Evolutionary conservation across 2,888 invertebrate genomes (phyloP).

Genomic region (Orthosia incerta): DNA sequence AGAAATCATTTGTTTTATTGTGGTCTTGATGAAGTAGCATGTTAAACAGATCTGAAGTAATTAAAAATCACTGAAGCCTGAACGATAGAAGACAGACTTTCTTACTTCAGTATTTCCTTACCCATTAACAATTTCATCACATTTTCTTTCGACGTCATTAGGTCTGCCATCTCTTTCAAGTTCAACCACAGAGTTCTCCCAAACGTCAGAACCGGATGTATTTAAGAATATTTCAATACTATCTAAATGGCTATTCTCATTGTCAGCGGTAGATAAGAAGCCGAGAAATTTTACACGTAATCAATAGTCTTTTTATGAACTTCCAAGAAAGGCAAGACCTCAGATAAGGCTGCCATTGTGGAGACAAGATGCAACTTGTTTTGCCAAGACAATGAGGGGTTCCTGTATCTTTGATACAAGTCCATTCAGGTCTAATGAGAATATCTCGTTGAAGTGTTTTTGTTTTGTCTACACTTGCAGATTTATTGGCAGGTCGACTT

Average conservation of each 20-base stretch:
- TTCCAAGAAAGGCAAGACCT: constrained; percentile 59
- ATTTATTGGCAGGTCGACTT: constrained; percentile 20
- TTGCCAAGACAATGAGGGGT: constrained; percentile 52
- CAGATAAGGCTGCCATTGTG: constrained; percentile 62
- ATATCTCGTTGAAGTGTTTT: constrained; percentile 33
- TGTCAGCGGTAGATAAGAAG: constrained; percentile 65
- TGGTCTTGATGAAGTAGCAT: constrained; percentile 16
- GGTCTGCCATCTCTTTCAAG: not conserved
- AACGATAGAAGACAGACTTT: not conserved
- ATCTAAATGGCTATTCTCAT: constrained; percentile 44
- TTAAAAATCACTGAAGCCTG: constrained; percentile 15
- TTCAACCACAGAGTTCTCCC: constrained; percentile 14
- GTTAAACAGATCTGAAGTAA: constrained; percentile 7
- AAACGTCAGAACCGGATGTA: constrained; percentile 38
- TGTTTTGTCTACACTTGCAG: constrained; percentile 7
- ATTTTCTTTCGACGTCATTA: not conserved
- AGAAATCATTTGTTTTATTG: constrained; percentile 22
- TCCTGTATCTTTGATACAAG: constrained; percentile 37
- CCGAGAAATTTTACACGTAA: constrained; percentile 74
- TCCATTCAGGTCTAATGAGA: constrained; percentile 43
- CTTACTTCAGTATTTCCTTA: constrained; percentile 10
- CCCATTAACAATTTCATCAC: not conserved
- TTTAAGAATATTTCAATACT: constrained; percentile 40
- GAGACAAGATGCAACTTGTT: constrained; percentile 56
- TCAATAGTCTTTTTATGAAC: constrained; percentile 60